Evolutionary conservation across 2,888 invertebrate genomes (phyloP), one percentile per base, ranked within the genome.

Genomic region (Pilophorus perplexus): DNA sequence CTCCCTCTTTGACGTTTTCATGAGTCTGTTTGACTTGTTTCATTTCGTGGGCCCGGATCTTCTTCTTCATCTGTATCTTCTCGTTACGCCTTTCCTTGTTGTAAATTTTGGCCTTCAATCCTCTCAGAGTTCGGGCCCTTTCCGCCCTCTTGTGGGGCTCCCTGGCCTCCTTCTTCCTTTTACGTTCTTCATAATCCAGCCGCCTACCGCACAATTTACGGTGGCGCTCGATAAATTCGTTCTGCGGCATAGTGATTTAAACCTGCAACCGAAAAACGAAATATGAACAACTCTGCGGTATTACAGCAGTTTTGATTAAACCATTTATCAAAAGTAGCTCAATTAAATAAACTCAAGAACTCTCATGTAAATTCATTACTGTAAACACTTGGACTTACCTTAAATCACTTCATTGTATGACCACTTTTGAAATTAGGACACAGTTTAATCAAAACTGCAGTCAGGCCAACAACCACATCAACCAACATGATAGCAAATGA

Each of bases 1-100:
- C 98, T 38, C 95, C 96, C 75, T 94, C 93, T 0, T 90, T 84
- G 0, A 89, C 88, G 73, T 88, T 85, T 71, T 90, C 89, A 1
- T 89, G 87, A 68, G 83, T 85, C 76, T 91, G 88, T 74, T 90
- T 88, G 4, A 89, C 88, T 77, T 92, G 71, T 76, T 90, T 92
- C 78, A 98, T 94, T 78, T 99, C 97, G 75, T 99, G 98, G 64
- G 94, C 92, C 76, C 93, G 92, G 71, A 99, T 92, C 75, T 95
- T 96, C 83, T 96, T 98, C 79, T 97, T 96, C 89, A 98, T 96
- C 78, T 97, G 96, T 71, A 99, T 92, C 82, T 99, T 99, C 77
- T 99, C 99, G 82, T 93, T 90, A 75, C 95, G 88, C 4, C 99
- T 85, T 77, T 97, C 86, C 77, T 96, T 97, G 78, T 98, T 96